Conservation (phyloP, 2,797 vertebrate genomes). For the Alectoris magna region DNA sequence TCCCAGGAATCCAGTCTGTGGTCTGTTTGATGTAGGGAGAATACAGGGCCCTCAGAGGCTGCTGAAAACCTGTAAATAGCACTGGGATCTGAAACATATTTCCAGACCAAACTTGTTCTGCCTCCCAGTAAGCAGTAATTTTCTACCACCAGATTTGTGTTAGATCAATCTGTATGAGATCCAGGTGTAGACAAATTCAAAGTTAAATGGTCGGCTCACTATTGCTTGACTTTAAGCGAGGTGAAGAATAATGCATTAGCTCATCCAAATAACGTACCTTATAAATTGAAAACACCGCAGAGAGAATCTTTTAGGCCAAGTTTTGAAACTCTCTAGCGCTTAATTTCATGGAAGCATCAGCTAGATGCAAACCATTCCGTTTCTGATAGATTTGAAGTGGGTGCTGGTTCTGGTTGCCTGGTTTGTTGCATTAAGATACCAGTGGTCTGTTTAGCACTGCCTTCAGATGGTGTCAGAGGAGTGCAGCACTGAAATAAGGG, state of each 20-base stretch:
- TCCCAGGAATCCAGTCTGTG: constrained; percentile 42
- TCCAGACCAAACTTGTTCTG: constrained; percentile 16
- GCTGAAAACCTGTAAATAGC: constrained; percentile 16
- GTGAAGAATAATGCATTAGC: neutral
- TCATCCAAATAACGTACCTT: neutral
- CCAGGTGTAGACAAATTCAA: neutral
- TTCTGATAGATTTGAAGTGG: neutral
- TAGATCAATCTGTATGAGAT: neutral
- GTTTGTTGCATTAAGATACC: neutral
- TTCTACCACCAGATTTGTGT: neutral
- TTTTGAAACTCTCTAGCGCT: neutral
- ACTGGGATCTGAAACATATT: constrained; percentile 34
- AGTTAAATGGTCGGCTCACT: neutral
- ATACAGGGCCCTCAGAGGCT: neutral
- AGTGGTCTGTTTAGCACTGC: neutral
- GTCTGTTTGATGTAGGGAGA: constrained; percentile 55
- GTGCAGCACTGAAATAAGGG: neutral
- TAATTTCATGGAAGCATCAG: neutral
- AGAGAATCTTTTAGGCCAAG: neutral
- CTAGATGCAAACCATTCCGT: neutral
- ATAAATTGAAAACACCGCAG: neutral
- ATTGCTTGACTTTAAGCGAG: neutral
- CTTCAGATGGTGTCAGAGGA: neutral
- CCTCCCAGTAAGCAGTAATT: constrained; percentile 20
- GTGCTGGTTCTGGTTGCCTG: neutral